Conservation (phyloP, 2,888 invertebrate species). For the Polyommatus iphigenia region DNA sequence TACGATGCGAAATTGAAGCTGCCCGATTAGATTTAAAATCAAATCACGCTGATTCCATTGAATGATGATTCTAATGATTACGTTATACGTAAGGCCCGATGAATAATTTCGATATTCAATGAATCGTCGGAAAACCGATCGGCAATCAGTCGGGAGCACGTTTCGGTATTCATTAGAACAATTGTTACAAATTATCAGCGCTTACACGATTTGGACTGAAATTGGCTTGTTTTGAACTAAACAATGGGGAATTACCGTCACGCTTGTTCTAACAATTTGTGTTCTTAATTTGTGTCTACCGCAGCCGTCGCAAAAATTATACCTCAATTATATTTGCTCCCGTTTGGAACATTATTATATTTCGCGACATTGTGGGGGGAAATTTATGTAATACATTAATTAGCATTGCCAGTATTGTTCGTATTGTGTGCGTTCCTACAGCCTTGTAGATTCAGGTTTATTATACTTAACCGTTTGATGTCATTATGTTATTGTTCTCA, state of each 20-base stretch:
- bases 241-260: constrained; percentile 70
- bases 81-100: constrained; percentile 41
- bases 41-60: constrained; percentile 32
- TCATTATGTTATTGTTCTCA: constrained; percentile 16
- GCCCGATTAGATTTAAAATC: constrained; percentile 22
- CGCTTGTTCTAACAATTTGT: constrained; percentile 55
- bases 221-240: constrained; percentile 64
- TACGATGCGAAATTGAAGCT: not conserved
- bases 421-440: constrained; percentile 33
- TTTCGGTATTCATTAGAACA: constrained; percentile 61
- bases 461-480: constrained; percentile 5
- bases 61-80: constrained; percentile 41
- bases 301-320: constrained; percentile 59
- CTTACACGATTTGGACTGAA: constrained; percentile 59
- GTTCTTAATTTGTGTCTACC: constrained; percentile 48
- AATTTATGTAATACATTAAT: constrained; percentile 27
- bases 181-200: constrained; percentile 65
- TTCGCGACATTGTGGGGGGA: constrained; percentile 13
- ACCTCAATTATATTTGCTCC: constrained; percentile 39
- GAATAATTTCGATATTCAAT: constrained; percentile 48
- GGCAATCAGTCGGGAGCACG: constrained; percentile 46
- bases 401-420: constrained; percentile 18
- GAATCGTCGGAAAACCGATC: constrained; percentile 46
- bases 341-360: constrained; percentile 9
- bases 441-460: constrained; percentile 12